Evolutionary conservation across 1,140 invertebrate species (phyloP).

Genomic region (Drosophila navojoa): DNA sequence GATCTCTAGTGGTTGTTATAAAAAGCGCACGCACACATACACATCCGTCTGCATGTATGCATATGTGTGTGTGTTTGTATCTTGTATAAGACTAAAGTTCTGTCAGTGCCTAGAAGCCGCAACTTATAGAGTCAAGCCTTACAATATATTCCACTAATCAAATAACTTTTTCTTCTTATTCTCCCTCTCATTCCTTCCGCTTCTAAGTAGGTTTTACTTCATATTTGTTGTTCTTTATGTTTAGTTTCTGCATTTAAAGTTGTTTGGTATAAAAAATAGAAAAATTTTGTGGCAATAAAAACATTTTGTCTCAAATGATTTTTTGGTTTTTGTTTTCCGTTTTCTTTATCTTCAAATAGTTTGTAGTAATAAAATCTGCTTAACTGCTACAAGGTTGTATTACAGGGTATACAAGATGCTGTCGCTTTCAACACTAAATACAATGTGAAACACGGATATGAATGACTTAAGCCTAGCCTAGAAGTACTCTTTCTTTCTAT

Average conservation of each 20-base stretch:
- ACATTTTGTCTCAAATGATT: slow-evolving; percentile 56
- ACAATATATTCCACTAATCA: slow-evolving; percentile 27
- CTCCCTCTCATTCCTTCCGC: not conserved
- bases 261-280: slow-evolving; percentile 83
- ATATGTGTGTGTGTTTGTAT: slow-evolving; percentile 1
- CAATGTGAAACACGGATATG: slow-evolving; percentile 66
- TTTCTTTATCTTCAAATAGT: slow-evolving; percentile 15
- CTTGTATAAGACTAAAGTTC: slow-evolving; percentile 23
- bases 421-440: slow-evolving; percentile 60
- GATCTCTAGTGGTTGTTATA: slow-evolving; percentile 58
- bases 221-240: slow-evolving; percentile 11
- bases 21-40: slow-evolving; percentile 11
- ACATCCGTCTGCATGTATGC: not conserved
- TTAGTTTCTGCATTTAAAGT: slow-evolving; percentile 66
- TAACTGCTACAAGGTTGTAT: slow-evolving; percentile 31
- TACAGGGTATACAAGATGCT: slow-evolving; percentile 49
- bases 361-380: slow-evolving; percentile 47
- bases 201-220: slow-evolving; percentile 15
- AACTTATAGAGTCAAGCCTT: slow-evolving; percentile 43
- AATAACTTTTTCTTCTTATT: not conserved
- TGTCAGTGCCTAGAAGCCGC: slow-evolving; percentile 27
- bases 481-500: not conserved
- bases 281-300: slow-evolving; percentile 81
- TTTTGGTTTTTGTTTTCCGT: not conserved
- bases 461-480: slow-evolving; percentile 35